A percentile compares a stretch with the other conserved stretches of the same genome.
Conservation (phyloP, 2,888 invertebrate species). For the Bedellia somnulentella region DNA sequence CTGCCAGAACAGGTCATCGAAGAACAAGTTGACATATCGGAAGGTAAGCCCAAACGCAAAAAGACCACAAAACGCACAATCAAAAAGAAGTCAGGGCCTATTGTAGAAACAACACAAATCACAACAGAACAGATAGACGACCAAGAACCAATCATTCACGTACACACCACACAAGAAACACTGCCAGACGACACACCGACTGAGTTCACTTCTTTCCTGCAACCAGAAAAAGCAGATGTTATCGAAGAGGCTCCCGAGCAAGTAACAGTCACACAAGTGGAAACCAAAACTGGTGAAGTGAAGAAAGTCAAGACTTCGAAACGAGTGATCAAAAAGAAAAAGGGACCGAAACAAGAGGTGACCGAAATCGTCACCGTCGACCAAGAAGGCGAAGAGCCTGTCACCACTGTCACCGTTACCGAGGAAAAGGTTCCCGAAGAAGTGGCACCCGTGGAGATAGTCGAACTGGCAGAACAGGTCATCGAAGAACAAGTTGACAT, state of each 20-base stretch:
- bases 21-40: slow-evolving; percentile 18
- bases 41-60: slow-evolving; percentile 15
- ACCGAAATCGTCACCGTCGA: slow-evolving; percentile 15
- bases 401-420: slow-evolving; percentile 11
- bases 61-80: slow-evolving; percentile 15
- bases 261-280: slow-evolving; percentile 10
- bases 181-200: slow-evolving; percentile 4
- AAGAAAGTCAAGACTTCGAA: slow-evolving; percentile 10
- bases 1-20: slow-evolving; percentile 22
- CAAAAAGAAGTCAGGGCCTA: slow-evolving; percentile 14
- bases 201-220: slow-evolving; percentile 1
- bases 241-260: slow-evolving; percentile 10
- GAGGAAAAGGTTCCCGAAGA: slow-evolving; percentile 11
- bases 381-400: slow-evolving; percentile 13
- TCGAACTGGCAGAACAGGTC: slow-evolving; percentile 16
- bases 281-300: slow-evolving; percentile 14
- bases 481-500: background rate
- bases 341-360: slow-evolving; percentile 13
- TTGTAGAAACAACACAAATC: slow-evolving; percentile 20
- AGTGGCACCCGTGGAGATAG: slow-evolving; percentile 2
- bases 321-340: slow-evolving; percentile 12
- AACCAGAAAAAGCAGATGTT: slow-evolving; percentile 8
- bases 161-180: slow-evolving; percentile 11
- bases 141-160: slow-evolving; percentile 15
- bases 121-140: slow-evolving; percentile 23